Evolutionary conservation across 1,140 invertebrate species (phyloP), one percentile per base, ranked within the genome.

Genomic region (Caenorhabditis brenneri): DNA sequence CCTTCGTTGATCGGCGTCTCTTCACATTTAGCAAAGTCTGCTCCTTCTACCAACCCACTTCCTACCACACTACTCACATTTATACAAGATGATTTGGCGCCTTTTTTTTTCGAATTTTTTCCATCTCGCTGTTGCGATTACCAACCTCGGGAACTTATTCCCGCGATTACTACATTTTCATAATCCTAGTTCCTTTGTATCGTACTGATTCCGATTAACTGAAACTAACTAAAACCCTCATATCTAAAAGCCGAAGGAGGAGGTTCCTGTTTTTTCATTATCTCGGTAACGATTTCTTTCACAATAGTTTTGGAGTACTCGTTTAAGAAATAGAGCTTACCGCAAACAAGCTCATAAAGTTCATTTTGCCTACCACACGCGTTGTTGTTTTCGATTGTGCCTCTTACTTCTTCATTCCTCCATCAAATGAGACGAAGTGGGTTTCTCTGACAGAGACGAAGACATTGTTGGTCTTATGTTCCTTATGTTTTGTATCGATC

Each of bases 1-100:
- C 65, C 65, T 74, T 74, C 65, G 65, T 46, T 22, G 36, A 74
- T 74, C 65, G n/a, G 33, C 65, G 65, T 74, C 65, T 74, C 65
- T 74, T 24, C 36, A n/a, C n/a, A 24, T 10, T 74, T 29, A 36
- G 10, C 65, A 42, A 10, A 10, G 36, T 74, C 33, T 74, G 1
- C 27, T 10, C 24, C 65, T 39, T 22, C 36, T 31, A 74, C 36
- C 36, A 42, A 12, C 36, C 19, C 12, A 31, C 36, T 1, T 46
- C 29, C 36, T 74, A 46, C 36, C 65, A 36, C 36, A 12, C n/a
- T 19, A 42, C 19, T 36, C 65, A 42, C 36, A 65, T 36, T 65
- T 65, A 36, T 46, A 74, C 65, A 74, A 42, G 36, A 74, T 74
- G 36, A 42, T 42, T 74, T 74, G 65, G 65, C 65, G 33, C 65